Evolutionary conservation across 2,888 invertebrate species (phyloP).

Genomic region (Cepaea hortensis): DNA sequence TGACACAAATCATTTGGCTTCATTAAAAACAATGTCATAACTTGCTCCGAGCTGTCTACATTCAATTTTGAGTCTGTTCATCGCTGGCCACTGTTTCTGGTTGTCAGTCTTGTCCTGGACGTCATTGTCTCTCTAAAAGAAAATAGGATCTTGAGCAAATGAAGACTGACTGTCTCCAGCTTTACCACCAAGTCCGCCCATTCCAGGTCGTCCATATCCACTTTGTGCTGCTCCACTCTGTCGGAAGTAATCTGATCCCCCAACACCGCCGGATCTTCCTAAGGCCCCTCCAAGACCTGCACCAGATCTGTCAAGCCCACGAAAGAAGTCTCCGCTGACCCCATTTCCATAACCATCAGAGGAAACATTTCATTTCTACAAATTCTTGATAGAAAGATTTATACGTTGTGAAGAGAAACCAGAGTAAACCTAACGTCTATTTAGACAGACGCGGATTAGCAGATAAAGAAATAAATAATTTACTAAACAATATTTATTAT

Average conservation of each 20-base stretch:
- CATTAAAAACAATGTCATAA: too few relatives aligned
- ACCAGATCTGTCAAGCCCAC: slow-evolving; percentile 41
- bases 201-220: slow-evolving; percentile 21
- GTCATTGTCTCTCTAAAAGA: slow-evolving; percentile 29
- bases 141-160: slow-evolving; percentile 48
- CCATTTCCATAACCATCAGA: slow-evolving; percentile 37
- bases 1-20: too few relatives aligned
- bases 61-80: too few relatives aligned
- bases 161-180: slow-evolving; percentile 48
- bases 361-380: neutral
- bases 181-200: slow-evolving; percentile 26
- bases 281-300: slow-evolving; percentile 51
- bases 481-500: too few relatives aligned
- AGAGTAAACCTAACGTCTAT: too few relatives aligned
- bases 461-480: too few relatives aligned
- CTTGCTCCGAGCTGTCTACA: too few relatives aligned
- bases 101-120: too few relatives aligned
- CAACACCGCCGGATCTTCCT: slow-evolving; percentile 33
- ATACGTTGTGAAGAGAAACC: too few relatives aligned
- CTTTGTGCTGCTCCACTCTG: slow-evolving; percentile 40
- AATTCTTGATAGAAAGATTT: too few relatives aligned
- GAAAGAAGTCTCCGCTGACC: slow-evolving; percentile 34
- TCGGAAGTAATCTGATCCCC: slow-evolving; percentile 51
- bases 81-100: too few relatives aligned
- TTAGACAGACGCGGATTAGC: too few relatives aligned